A percentile compares a stretch with the other conserved stretches of the same genome.
phyloP scores from a whole-genome alignment of 2,888 invertebrate species.

The Mesorhabditis spiculigera region DNA sequence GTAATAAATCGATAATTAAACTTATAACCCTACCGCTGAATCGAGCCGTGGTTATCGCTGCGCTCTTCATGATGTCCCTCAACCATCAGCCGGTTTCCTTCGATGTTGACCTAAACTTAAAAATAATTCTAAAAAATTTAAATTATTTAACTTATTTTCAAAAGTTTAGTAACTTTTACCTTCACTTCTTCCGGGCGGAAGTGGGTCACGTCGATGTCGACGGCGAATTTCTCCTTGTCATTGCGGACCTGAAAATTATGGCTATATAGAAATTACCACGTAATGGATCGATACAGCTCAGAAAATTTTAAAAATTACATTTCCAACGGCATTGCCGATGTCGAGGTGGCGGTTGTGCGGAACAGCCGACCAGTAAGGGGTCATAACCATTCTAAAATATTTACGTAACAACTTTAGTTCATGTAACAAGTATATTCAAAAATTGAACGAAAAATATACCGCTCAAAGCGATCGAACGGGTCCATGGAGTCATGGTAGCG shows the following conservation, averaged over 20 bases:
- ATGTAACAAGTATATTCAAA: too few relatives aligned
- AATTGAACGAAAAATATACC: neutral
- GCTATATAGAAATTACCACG: neutral
- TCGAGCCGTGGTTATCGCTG: neutral
- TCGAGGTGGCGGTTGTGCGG: constrained; percentile 5
- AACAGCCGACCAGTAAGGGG: neutral
- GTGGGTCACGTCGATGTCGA: neutral
- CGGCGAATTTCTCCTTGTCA: neutral
- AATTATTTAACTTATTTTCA: neutral
- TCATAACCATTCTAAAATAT: neutral
- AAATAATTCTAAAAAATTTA: neutral
- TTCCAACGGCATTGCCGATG: neutral
- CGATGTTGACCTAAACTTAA: neutral
- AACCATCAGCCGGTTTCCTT: neutral
- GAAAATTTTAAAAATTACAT: neutral
- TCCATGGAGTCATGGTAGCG: neutral
- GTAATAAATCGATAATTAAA: neutral
- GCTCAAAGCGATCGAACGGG: neutral
- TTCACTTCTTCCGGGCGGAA: constrained; percentile 1
- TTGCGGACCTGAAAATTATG: constrained; percentile 1
- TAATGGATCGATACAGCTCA: neutral
- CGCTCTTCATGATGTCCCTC: constrained; percentile 6
- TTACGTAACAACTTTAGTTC: too few relatives aligned
- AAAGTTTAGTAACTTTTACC: neutral
- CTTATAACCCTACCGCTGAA: constrained; percentile 2